phyloP scores from a whole-genome alignment of 2,797 vertebrate species.

The Psittacula echo region DNA sequence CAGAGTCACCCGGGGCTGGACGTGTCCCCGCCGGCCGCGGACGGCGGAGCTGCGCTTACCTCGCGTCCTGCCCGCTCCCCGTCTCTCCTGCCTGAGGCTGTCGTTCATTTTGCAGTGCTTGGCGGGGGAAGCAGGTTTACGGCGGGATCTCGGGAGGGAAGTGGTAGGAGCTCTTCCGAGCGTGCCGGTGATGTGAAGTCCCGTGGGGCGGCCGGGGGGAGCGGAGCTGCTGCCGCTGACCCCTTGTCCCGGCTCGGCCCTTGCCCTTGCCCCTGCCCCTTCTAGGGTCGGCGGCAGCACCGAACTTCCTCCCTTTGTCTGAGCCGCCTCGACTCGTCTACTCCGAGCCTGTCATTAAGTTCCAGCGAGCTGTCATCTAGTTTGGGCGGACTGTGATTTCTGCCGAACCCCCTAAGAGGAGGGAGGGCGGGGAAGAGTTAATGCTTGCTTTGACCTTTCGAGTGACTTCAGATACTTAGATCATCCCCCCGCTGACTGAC shows the following conservation, averaged over 20 bases:
- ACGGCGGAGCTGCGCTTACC: conserved; percentile 64
- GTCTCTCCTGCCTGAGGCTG: neutral
- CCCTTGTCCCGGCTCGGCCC: neutral
- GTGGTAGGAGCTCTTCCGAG: neutral
- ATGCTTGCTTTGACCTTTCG: neutral
- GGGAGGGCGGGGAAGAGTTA: conserved; percentile 22
- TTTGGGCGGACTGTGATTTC: neutral
- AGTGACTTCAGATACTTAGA: neutral
- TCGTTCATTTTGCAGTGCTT: neutral
- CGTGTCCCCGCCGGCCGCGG: conserved; percentile 53
- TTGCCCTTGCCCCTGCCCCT: neutral
- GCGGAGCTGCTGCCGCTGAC: neutral
- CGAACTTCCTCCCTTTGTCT: conserved; percentile 41
- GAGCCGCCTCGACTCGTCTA: neutral
- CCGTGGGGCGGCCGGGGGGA: neutral
- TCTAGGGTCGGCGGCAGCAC: neutral
- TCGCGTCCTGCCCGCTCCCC: conserved; percentile 43
- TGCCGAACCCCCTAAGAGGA: neutral
- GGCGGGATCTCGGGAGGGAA: conserved; percentile 1
- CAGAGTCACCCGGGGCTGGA: neutral
- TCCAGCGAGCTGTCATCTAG: conserved; percentile 49
- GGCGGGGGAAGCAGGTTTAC: neutral
- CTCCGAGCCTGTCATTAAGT: conserved; percentile 1
- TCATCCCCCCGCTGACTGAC: neutral
- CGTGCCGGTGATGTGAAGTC: neutral